Evolutionary conservation across 2,888 invertebrate genomes (phyloP).

Genomic region (Crioceris asparagi): DNA sequence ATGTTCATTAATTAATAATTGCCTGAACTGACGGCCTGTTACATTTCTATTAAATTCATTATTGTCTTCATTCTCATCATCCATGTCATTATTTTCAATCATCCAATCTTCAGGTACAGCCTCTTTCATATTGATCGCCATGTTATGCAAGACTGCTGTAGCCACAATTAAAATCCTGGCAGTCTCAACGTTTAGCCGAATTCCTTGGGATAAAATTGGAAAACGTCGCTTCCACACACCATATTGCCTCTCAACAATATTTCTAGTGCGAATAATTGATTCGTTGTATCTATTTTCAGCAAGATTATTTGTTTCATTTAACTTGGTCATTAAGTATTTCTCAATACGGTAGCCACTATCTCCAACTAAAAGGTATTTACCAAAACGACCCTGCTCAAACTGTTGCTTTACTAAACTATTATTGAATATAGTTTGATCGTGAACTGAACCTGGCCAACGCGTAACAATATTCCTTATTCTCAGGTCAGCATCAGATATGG

Average conservation of each 20-base stretch:
- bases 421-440: not conserved
- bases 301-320: not conserved
- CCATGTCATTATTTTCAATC: too few relatives aligned
- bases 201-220: slow-evolving; percentile 1
- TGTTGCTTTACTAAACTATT: not conserved
- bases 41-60: too few relatives aligned
- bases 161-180: too few relatives aligned
- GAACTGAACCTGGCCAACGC: not conserved
- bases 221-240: slow-evolving; percentile 1
- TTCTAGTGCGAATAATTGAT: not conserved
- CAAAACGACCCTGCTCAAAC: not conserved
- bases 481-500: not conserved
- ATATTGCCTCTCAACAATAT: slow-evolving; percentile 1
- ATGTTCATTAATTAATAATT: too few relatives aligned
- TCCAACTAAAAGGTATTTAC: not conserved
- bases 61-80: too few relatives aligned
- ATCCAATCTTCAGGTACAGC: too few relatives aligned
- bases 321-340: not conserved
- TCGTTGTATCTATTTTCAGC: not conserved
- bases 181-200: too few relatives aligned
- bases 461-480: not conserved
- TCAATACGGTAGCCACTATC: not conserved
- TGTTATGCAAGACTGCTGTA: too few relatives aligned
- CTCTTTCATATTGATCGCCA: too few relatives aligned
- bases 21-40: too few relatives aligned